A percentile compares a stretch with the other conserved stretches of the same genome.
phyloP scores from a whole-genome alignment of 2,113 vertebrate species.

The Phyllostomus discolor region DNA sequence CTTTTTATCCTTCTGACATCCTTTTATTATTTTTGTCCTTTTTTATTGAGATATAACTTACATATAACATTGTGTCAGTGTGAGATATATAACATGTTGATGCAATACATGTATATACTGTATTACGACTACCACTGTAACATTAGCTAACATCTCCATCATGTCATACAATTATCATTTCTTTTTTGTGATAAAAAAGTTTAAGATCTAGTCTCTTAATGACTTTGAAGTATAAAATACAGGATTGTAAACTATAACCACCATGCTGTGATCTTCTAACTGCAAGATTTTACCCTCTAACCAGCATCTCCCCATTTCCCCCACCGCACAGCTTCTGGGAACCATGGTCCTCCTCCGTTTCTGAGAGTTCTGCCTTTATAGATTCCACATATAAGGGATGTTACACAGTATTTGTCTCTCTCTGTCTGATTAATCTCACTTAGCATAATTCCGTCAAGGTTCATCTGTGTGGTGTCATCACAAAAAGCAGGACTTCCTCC shows the following conservation, averaged over 20 bases:
- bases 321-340: not conserved
- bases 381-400: not conserved
- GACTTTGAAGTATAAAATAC: not conserved
- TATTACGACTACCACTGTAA: not conserved
- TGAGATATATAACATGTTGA: not conserved
- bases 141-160: not conserved
- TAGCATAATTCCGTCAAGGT: not conserved
- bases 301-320: not conserved
- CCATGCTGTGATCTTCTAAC: not conserved
- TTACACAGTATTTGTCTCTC: not conserved
- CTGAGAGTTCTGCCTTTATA: not conserved
- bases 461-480: not conserved
- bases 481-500: not conserved
- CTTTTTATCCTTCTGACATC: not conserved
- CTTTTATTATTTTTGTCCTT: not conserved
- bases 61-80: not conserved
- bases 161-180: not conserved
- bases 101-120: not conserved
- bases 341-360: not conserved
- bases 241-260: not conserved
- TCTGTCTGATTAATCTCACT: not conserved
- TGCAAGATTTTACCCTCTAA: not conserved
- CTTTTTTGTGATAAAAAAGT: not conserved
- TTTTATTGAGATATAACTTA: not conserved
- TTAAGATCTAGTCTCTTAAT: not conserved